These are phyloP conservation scores for Tenrec ecaudatus DNA, from an alignment of 2,113 vertebrate species.

Conservation along the genomic window DNA sequence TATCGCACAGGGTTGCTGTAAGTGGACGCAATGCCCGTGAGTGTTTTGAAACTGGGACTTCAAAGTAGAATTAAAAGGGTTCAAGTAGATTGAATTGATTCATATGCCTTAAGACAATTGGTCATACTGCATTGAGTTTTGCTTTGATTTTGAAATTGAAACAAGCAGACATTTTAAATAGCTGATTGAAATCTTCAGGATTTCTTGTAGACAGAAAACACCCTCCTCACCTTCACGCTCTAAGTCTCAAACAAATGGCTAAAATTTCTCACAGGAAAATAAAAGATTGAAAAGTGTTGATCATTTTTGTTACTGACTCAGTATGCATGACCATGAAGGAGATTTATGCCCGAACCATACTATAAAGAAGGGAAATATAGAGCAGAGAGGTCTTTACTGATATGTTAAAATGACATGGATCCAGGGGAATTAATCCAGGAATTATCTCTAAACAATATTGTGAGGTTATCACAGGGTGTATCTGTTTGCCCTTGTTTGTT, in stretches of 20 bases:
- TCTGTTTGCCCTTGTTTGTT: no score
- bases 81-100: no score
- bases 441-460: no score
- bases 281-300: background rate
- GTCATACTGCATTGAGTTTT: no score
- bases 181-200: background rate
- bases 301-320: background rate
- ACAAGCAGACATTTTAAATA: background rate
- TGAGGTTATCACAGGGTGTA: no score
- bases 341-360: rapidly evolving
- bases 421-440: background rate
- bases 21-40: no score
- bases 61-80: no score
- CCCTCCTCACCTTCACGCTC: rapidly evolving
- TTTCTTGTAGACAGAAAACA: background rate
- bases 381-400: background rate
- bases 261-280: background rate
- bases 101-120: no score
- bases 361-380: background rate
- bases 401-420: background rate
- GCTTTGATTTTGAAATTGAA: background rate
- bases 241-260: background rate
- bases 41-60: no score
- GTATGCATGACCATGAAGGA: background rate
- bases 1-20: no score